Evolutionary conservation across 1,140 invertebrate species (phyloP).

Genomic region (Leptinotarsa lineolata): DNA sequence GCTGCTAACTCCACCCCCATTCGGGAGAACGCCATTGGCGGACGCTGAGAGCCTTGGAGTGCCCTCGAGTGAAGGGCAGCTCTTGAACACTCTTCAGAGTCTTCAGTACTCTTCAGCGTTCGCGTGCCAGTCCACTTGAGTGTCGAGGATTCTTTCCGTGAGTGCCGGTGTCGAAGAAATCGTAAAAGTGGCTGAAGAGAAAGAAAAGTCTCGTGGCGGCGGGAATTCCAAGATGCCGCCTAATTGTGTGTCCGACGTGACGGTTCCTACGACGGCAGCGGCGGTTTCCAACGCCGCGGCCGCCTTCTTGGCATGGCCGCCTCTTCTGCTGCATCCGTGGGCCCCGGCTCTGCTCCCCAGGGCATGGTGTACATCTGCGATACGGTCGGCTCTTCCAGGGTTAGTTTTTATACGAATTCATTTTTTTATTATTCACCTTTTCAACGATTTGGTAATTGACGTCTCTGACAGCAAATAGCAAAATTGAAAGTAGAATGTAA

Average conservation of each 20-base stretch:
- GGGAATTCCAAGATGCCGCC: constrained; percentile 43
- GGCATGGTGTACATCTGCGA: constrained; percentile 52
- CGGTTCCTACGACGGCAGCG: constrained; percentile 33
- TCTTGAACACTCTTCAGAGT: constrained; percentile 55
- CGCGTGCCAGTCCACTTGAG: constrained; percentile 48
- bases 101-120: constrained; percentile 53
- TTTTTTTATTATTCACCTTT: too few species aligned
- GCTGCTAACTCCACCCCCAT: constrained; percentile 39
- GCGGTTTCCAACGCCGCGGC: constrained; percentile 43
- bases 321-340: constrained; percentile 54
- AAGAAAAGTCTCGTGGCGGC: constrained; percentile 32
- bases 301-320: constrained; percentile 54
- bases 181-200: constrained; percentile 53
- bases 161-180: constrained; percentile 34
- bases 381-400: constrained; percentile 53
- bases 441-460: too few species aligned
- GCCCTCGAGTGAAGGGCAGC: constrained; percentile 51
- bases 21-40: constrained; percentile 41
- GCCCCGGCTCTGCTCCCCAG: constrained; percentile 52
- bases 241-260: constrained; percentile 25
- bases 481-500: too few species aligned
- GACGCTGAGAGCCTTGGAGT: constrained; percentile 49
- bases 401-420: constrained; percentile 36
- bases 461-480: too few species aligned
- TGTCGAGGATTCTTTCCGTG: constrained; percentile 19